Conservation (phyloP, 2,888 invertebrate species). For the Dicroscelio sp. region DNA sequence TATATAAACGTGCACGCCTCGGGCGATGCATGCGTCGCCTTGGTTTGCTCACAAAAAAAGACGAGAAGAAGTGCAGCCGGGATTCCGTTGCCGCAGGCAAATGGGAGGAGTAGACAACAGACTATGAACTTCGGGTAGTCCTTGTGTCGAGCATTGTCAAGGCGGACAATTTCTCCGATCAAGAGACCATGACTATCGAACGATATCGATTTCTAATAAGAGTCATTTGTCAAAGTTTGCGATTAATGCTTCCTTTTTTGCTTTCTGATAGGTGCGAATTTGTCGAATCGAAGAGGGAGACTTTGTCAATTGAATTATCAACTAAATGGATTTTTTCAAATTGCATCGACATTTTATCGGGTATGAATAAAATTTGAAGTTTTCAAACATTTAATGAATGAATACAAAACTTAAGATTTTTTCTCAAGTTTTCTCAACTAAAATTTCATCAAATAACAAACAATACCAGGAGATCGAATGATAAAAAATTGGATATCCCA, state of each 20-base stretch:
- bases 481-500: too few species aligned
- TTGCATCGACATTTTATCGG: too few species aligned
- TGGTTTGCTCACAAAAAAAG: conserved; percentile 6
- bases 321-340: too few species aligned
- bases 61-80: conserved; percentile 1
- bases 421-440: too few species aligned
- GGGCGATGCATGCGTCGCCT: neutral
- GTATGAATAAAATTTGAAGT: too few species aligned
- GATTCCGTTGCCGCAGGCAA: conserved; percentile 19
- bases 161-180: neutral
- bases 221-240: conserved; percentile 45
- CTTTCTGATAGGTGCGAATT: neutral
- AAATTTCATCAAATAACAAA: too few species aligned
- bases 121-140: conserved; percentile 43
- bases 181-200: conserved; percentile 21
- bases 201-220: conserved; percentile 42
- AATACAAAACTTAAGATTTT: too few species aligned
- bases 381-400: too few species aligned
- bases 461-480: too few species aligned
- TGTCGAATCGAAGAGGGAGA: neutral
- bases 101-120: conserved; percentile 56
- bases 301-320: neutral
- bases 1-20: conserved; percentile 51
- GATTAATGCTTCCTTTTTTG: conserved; percentile 19
- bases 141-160: conserved; percentile 45